phyloP scores from a whole-genome alignment of 2,113 vertebrate genomes.

The Pelecanus crispus region DNA sequence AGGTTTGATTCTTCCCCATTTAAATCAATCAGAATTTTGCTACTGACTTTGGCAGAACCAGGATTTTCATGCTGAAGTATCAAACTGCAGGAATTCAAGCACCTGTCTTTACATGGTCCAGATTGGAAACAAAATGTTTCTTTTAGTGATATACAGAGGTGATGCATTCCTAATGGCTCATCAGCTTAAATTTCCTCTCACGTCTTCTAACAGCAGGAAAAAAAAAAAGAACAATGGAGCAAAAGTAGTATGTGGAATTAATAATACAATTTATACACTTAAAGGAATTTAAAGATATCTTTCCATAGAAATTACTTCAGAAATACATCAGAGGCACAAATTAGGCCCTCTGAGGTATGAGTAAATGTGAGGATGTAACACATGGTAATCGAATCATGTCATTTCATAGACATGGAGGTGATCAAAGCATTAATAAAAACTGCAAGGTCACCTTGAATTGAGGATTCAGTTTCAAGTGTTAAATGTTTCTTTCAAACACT shows the following conservation, averaged over 20 bases:
- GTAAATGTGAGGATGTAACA: slow-evolving; percentile 52
- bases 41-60: neutral
- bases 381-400: slow-evolving; percentile 57
- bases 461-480: slow-evolving; percentile 13
- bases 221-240: neutral
- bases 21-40: neutral
- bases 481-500: neutral
- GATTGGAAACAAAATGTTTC: neutral
- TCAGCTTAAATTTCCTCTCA: slow-evolving; percentile 19
- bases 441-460: slow-evolving; percentile 59
- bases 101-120: neutral
- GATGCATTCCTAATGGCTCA: slow-evolving; percentile 15
- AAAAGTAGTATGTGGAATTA: slow-evolving; percentile 50
- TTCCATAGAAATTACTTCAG: slow-evolving; percentile 59
- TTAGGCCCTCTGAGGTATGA: slow-evolving; percentile 54
- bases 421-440: slow-evolving; percentile 60
- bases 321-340: slow-evolving; percentile 59
- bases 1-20: neutral
- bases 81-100: neutral
- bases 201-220: neutral
- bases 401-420: slow-evolving; percentile 40
- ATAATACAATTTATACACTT: slow-evolving; percentile 42
- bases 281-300: slow-evolving; percentile 26
- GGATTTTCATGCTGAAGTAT: neutral
- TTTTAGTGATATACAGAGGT: neutral